Percentiles rank a stretch among this genome's conserved stretches.
phyloP scores from a whole-genome alignment of 2,797 vertebrate genomes.

The Tenualosa ilisha region DNA sequence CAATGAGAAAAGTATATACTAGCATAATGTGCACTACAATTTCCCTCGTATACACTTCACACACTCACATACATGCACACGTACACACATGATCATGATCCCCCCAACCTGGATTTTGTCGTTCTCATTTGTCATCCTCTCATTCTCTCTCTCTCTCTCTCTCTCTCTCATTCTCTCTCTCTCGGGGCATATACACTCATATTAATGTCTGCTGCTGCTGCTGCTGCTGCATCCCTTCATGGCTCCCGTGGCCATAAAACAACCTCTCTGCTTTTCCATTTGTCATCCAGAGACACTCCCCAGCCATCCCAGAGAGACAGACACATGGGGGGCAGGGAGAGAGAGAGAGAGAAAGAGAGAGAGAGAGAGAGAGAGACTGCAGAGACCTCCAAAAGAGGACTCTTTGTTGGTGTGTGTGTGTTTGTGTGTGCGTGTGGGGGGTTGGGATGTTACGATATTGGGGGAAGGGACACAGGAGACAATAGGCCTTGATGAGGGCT shows the following conservation, averaged over 20 bases:
- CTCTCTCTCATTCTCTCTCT: not conserved
- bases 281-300: conserved; percentile 44
- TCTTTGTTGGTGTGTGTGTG: not conserved
- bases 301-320: conserved; percentile 38
- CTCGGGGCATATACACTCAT: not conserved
- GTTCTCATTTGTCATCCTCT: not conserved
- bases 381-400: not conserved
- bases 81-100: conserved; percentile 7
- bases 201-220: not conserved
- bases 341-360: not conserved
- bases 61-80: conserved; percentile 20
- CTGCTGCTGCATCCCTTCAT: not conserved
- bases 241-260: conserved; percentile 36
- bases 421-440: conserved; percentile 9
- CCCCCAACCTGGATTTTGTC: not conserved
- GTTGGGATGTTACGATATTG: conserved; percentile 35
- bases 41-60: not conserved
- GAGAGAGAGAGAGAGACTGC: not conserved
- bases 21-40: not conserved
- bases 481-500: conserved; percentile 52
- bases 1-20: not conserved
- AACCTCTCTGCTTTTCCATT: conserved; percentile 32
- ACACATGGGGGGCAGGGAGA: not conserved
- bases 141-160: not conserved
- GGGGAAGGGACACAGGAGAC: conserved; percentile 39